phyloP scores from a whole-genome alignment of 1,140 invertebrate genomes.

The Neodiprion fabricii region DNA sequence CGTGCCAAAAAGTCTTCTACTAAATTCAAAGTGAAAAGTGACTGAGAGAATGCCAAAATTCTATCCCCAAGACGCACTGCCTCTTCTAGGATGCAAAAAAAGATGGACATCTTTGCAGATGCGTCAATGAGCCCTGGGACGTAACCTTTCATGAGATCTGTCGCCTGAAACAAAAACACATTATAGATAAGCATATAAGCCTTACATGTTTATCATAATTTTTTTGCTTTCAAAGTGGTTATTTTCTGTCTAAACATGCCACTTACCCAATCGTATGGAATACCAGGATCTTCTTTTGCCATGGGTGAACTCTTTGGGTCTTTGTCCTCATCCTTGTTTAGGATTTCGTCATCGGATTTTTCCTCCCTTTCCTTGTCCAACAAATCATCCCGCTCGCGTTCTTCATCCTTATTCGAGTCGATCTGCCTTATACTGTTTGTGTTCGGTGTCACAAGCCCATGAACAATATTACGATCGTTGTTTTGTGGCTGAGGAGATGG shows the following conservation, averaged over 20 bases:
- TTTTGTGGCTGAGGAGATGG: neutral
- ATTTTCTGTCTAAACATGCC: conserved; percentile 8
- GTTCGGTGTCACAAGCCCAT: conserved; percentile 15
- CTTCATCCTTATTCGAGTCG: conserved; percentile 44
- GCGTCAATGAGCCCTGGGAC: conserved; percentile 88
- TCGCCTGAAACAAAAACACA: conserved; percentile 67
- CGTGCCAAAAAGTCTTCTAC: conserved; percentile 94
- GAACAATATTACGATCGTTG: conserved; percentile 7
- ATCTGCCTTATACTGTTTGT: conserved; percentile 41
- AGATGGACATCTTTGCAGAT: conserved; percentile 93
- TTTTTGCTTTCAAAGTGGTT: neutral
- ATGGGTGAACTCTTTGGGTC: conserved; percentile 61
- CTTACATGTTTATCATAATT: conserved; percentile 12
- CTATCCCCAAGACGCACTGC: conserved; percentile 87
- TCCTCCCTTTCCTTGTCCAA: conserved; percentile 66
- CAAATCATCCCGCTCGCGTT: conserved; percentile 52
- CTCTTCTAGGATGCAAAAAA: conserved; percentile 93
- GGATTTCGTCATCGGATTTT: conserved; percentile 55
- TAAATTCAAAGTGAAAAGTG: conserved; percentile 94
- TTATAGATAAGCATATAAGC: conserved; percentile 27
- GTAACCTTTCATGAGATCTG: conserved; percentile 87
- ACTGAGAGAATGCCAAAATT: conserved; percentile 96
- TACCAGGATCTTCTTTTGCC: conserved; percentile 75
- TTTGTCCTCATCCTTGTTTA: conserved; percentile 56
- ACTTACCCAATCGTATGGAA: conserved; percentile 82